A percentile compares a stretch with the other conserved stretches of the same genome.
Conservation (phyloP, 2,888 invertebrate genomes). For the Caenorhabditis plicata region DNA sequence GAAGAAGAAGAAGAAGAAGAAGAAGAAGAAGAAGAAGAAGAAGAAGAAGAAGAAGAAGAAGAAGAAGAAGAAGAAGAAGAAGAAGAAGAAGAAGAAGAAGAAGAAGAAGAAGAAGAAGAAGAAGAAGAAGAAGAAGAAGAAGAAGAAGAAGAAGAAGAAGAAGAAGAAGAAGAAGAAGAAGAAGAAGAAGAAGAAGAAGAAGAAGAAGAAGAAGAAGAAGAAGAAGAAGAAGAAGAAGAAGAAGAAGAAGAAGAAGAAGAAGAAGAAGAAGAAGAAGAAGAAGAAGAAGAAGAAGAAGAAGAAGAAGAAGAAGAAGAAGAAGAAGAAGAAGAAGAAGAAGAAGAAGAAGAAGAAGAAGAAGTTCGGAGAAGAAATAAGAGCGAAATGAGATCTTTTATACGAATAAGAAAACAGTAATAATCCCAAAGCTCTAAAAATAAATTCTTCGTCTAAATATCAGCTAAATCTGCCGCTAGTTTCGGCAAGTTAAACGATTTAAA, state of each 20-base stretch:
- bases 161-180: background rate
- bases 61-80: background rate
- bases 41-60: background rate
- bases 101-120: background rate
- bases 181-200: background rate
- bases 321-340: background rate
- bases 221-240: background rate
- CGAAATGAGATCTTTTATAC: no score
- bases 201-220: no score
- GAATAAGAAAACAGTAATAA: no score
- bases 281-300: background rate
- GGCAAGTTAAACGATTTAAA: no score
- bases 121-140: background rate
- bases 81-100: constrained; percentile 1
- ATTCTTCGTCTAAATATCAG: no score
- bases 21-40: background rate
- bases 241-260: background rate
- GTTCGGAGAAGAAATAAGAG: background rate
- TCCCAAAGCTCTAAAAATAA: no score
- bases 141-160: background rate
- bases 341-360: background rate
- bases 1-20: background rate
- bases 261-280: background rate
- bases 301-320: background rate
- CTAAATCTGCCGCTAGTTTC: no score